Evolutionary conservation across 2,797 vertebrate species (phyloP).

Genomic region (Anisognathus igniventris): DNA sequence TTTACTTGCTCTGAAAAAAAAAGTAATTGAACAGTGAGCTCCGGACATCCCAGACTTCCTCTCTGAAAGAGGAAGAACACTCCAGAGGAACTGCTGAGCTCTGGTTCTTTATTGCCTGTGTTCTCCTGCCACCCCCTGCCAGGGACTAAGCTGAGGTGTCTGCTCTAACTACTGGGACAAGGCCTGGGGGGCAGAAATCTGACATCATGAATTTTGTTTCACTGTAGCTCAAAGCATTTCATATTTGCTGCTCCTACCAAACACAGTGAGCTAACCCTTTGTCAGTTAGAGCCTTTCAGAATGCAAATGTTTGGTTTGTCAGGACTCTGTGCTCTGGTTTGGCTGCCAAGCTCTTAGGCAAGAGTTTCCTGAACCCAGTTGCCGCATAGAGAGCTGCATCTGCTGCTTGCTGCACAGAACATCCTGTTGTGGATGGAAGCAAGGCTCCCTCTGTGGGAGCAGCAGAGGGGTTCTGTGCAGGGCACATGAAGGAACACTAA

Average conservation of each 20-base stretch:
- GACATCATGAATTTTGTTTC: background rate
- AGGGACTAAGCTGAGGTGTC: background rate
- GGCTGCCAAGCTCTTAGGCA: conserved; percentile 22
- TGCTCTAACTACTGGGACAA: background rate
- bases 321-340: background rate
- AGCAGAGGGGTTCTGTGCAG: background rate
- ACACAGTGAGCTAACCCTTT: background rate
- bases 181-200: background rate
- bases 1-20: background rate
- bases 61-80: background rate
- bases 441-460: background rate
- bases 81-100: background rate
- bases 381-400: background rate
- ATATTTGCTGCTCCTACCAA: background rate
- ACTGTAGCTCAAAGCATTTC: background rate
- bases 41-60: background rate
- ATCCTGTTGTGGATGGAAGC: background rate
- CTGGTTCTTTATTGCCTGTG: background rate
- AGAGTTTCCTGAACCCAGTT: background rate
- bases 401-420: background rate
- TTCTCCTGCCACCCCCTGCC: background rate
- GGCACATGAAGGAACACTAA: background rate
- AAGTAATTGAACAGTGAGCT: background rate
- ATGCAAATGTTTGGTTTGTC: conserved; percentile 1
- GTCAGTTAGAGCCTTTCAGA: background rate